Evolutionary conservation across 2,113 vertebrate species (phyloP), one percentile per base, ranked within the genome.

Genomic region (Heterotilapia buettikoferi): DNA sequence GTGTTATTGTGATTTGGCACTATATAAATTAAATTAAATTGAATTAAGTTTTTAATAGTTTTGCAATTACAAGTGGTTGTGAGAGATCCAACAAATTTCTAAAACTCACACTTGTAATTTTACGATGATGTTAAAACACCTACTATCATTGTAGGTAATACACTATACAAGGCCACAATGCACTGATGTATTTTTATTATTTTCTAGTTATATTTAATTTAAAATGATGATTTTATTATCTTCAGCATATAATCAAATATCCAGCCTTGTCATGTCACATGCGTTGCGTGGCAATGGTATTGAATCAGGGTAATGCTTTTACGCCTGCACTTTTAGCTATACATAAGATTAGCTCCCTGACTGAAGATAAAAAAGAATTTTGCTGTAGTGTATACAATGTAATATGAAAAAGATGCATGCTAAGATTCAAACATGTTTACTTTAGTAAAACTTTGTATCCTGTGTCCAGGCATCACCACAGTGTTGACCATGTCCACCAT

Each of bases 401-500:
- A 12, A 78, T 73, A 73, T 73, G 13, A 73, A 73, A 73, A 38
- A 66, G 68, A 45, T 78, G 16, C 71, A 78, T 31, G 71, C 16
- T 19, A 16, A 50, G 26, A 50, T 31, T 50, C 71, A 78, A 76
- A 76, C 24, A 29, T 76, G 71, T 38, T 16, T 68, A 29, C 45
- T 52, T 10, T 50, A 40, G 2, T 57, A 2, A 36, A 21, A 61
- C 40, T 26, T 11, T 76, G 13, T 85, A 2, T 85, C 9, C 10
- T 66, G 52, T 90, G 47, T 88, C 11, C 91, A 99, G 98, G 98
- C 31, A 99, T 98, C 94, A 99, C 97, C 19, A 99, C 98, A 0
- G 98, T 99, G 93, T 96, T 99, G 87, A 99, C 98, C 88, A 98
- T 98, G 97, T 97, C 97, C 92, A 98, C 97, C 92, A 98, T 98